Conservation (phyloP, 2,113 vertebrate genomes). For the Urocitellus parryii region DNA sequence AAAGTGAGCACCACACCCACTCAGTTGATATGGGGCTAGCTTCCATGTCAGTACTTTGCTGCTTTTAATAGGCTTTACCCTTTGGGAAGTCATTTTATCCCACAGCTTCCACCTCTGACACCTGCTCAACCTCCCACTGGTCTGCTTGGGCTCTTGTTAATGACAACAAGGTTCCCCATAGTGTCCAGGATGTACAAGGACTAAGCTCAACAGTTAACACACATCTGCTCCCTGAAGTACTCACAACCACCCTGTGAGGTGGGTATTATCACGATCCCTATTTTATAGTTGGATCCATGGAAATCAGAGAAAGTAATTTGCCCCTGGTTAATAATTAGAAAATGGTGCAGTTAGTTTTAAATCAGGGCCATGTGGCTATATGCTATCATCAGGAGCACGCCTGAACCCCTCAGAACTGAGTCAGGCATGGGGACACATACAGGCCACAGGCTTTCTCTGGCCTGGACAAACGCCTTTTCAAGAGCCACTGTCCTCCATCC, state of each 20-base stretch:
- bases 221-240: neutral
- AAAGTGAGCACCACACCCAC: rapidly evolving
- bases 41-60: neutral
- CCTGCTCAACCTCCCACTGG: neutral
- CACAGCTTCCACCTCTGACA: rapidly evolving
- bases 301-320: neutral
- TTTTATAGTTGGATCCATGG: neutral
- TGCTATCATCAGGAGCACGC: no score
- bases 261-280: neutral
- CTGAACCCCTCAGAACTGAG: neutral
- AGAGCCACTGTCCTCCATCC: neutral
- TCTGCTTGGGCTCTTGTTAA: rapidly evolving
- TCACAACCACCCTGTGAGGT: neutral
- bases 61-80: neutral
- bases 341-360: neutral
- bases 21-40: neutral
- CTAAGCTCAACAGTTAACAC: rapidly evolving
- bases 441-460: neutral
- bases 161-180: neutral
- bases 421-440: neutral
- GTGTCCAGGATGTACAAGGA: neutral
- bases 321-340: neutral
- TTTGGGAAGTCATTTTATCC: neutral
- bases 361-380: neutral
- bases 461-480: neutral